Conservation (phyloP, 2,797 vertebrate genomes). For the Podargus strigoides region DNA sequence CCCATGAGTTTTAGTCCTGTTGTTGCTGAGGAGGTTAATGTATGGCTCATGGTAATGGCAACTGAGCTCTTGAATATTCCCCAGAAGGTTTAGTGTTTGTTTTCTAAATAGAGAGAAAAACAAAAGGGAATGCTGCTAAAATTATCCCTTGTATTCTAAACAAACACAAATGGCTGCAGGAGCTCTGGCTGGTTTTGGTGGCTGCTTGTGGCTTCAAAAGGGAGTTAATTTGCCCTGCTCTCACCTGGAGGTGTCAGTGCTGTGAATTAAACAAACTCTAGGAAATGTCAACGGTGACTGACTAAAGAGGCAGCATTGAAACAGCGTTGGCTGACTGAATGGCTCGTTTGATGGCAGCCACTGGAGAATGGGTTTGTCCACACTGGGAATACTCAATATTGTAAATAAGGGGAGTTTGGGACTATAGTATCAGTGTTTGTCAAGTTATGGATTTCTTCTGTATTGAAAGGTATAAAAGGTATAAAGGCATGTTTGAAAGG, state of each 20-base stretch:
- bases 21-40: neutral
- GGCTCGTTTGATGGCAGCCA: neutral
- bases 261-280: neutral
- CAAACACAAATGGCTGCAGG: neutral
- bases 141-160: neutral
- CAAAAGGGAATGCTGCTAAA: neutral
- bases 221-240: neutral
- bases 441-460: neutral
- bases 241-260: neutral
- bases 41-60: neutral
- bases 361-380: neutral
- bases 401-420: constrained; percentile 14
- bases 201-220: neutral
- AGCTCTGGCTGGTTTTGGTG: neutral
- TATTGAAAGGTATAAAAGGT: neutral
- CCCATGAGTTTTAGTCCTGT: neutral
- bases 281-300: neutral
- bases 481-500: too few species aligned
- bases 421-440: neutral
- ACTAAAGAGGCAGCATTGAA: neutral
- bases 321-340: neutral
- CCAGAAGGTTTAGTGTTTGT: neutral
- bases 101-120: neutral
- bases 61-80: neutral
- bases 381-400: neutral